phyloP scores from a whole-genome alignment of 1,140 invertebrate genomes.

The Cherax quadricarinatus region DNA sequence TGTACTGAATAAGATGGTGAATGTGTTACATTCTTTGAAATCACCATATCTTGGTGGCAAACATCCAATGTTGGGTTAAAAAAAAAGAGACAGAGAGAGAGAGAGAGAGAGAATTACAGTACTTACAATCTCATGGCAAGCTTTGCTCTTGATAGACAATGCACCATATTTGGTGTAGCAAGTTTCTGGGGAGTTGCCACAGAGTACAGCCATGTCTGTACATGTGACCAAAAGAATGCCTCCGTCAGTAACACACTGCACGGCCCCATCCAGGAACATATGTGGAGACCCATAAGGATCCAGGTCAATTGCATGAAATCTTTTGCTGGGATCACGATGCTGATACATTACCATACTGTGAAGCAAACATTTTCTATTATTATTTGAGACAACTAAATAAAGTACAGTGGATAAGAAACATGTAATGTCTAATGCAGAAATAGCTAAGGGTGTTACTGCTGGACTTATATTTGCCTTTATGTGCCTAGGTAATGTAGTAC shows the following conservation, averaged over 20 bases:
- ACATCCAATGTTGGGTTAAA: too few relatives aligned
- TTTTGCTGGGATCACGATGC: slow-evolving; percentile 81
- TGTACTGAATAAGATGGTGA: too few relatives aligned
- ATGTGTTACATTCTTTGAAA: too few relatives aligned
- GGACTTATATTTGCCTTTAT: too few relatives aligned
- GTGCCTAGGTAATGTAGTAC: too few relatives aligned
- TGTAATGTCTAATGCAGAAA: too few relatives aligned
- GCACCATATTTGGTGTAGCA: slow-evolving; percentile 97
- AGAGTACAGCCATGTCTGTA: slow-evolving; percentile 98
- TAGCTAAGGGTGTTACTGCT: too few relatives aligned
- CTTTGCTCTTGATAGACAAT: slow-evolving; percentile 88
- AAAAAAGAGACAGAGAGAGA: too few relatives aligned
- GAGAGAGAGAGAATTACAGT: too few relatives aligned
- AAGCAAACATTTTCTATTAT: slow-evolving; percentile 70
- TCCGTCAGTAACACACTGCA: slow-evolving; percentile 87
- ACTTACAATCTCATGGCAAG: slow-evolving; percentile 95
- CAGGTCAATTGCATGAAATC: slow-evolving; percentile 94
- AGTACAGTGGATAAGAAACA: too few relatives aligned
- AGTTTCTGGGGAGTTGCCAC: slow-evolving; percentile 96
- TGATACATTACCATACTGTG: slow-evolving; percentile 90
- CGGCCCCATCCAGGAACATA: slow-evolving; percentile 93
- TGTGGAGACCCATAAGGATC: slow-evolving; percentile 98
- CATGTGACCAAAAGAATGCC: slow-evolving; percentile 93
- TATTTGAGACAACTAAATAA: too few relatives aligned
- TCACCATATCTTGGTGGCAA: too few relatives aligned